A percentile compares a stretch with the other conserved stretches of the same genome.
Conservation (phyloP, 2,888 invertebrate species). For the Leucophenga montana region DNA sequence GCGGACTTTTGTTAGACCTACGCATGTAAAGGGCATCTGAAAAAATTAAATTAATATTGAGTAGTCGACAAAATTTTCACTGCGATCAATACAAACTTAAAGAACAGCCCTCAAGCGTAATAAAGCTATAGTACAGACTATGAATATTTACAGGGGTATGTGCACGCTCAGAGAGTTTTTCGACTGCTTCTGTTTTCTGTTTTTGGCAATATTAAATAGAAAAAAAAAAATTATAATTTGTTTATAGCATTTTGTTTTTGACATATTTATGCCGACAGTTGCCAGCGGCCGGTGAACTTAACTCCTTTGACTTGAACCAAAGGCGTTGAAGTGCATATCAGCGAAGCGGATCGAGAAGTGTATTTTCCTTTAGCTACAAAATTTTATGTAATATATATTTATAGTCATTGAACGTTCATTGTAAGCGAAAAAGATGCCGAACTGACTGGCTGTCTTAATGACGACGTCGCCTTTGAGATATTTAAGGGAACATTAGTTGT, state of each 20-base stretch:
- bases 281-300: background rate
- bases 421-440: background rate
- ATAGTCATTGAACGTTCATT: background rate
- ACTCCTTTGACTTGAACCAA: background rate
- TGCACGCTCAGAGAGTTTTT: background rate
- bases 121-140: background rate
- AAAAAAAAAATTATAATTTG: conserved; percentile 60
- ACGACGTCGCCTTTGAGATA: background rate
- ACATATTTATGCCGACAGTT: conserved; percentile 63
- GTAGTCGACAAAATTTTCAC: too few relatives aligned
- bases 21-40: too few relatives aligned
- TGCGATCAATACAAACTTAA: too few relatives aligned
- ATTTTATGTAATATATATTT: background rate
- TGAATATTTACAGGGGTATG: background rate
- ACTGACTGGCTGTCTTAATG: conserved; percentile 23
- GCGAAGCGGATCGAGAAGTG: background rate
- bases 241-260: conserved; percentile 62
- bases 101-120: too few relatives aligned
- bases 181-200: conserved; percentile 14
- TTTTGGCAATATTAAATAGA: conserved; percentile 38
- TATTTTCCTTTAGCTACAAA: background rate
- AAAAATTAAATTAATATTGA: too few relatives aligned
- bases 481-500: too few relatives aligned
- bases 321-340: background rate
- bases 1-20: too few relatives aligned